A percentile compares a stretch with the other conserved stretches of the same genome.
Conservation (phyloP, 2,113 vertebrate species). For the Corapipo altera region DNA sequence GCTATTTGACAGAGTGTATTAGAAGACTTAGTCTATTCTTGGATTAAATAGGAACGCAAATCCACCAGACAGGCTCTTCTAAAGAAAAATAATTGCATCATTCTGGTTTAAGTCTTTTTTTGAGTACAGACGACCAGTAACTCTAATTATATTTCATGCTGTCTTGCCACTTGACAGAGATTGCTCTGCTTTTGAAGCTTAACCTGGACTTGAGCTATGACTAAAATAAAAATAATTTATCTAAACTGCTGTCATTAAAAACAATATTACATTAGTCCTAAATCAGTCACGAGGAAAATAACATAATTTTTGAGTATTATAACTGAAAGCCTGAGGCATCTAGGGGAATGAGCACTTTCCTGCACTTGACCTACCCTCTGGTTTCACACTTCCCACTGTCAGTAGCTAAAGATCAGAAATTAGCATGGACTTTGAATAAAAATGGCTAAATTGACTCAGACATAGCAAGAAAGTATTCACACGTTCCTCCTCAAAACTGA, state of each 20-base stretch:
- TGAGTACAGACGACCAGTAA: background rate
- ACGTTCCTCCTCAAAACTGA: background rate
- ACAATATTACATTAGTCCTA: background rate
- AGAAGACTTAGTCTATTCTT: background rate
- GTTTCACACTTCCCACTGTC: background rate
- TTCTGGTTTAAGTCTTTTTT: background rate
- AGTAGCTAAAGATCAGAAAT: background rate
- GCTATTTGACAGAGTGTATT: background rate
- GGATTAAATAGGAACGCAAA: background rate
- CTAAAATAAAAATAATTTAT: slow-evolving; percentile 3
- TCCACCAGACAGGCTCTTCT: background rate
- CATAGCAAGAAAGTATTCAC: background rate
- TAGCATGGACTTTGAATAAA: background rate
- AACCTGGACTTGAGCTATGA: background rate
- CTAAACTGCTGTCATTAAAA: slow-evolving; percentile 18
- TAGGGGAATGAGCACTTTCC: background rate
- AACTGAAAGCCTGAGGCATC: background rate
- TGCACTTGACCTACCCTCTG: background rate
- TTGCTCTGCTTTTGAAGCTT: background rate
- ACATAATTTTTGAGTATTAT: background rate
- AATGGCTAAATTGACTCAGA: background rate
- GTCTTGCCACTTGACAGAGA: background rate
- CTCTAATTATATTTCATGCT: slow-evolving; percentile 32
- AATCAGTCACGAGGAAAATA: background rate
- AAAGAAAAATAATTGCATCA: slow-evolving; percentile 40